Evolutionary conservation across 1,140 invertebrate genomes (phyloP).

Genomic region (Panulirus ornatus): DNA sequence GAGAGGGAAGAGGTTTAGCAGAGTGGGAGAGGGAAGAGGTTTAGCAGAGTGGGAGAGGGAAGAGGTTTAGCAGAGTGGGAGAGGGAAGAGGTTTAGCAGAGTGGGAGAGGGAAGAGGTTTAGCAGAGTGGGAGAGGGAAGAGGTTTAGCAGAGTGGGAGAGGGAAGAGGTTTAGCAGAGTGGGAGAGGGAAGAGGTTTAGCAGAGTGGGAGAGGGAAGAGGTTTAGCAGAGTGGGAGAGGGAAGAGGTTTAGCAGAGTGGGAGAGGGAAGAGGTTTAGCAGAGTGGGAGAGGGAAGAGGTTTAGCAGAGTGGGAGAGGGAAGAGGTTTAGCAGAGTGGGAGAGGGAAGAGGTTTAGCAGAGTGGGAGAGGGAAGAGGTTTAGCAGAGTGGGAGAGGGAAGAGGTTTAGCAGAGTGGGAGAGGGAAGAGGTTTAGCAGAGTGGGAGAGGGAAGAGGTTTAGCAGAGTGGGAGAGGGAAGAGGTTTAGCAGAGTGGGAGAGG

Average conservation of each 20-base stretch:
- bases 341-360: neutral
- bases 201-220: too few relatives aligned
- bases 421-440: neutral
- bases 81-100: too few relatives aligned
- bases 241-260: too few relatives aligned
- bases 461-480: neutral
- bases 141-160: too few relatives aligned
- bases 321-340: neutral
- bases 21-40: slow-evolving; percentile 3
- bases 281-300: neutral
- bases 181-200: too few relatives aligned
- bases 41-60: neutral
- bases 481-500: too few relatives aligned
- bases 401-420: neutral
- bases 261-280: too few relatives aligned
- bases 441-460: neutral
- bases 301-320: neutral
- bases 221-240: too few relatives aligned
- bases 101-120: too few relatives aligned
- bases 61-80: neutral
- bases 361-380: neutral
- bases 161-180: too few relatives aligned
- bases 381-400: neutral
- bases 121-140: too few relatives aligned
- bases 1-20: too few relatives aligned